Evolutionary conservation across 1,140 invertebrate species (phyloP), one percentile per base, ranked within the genome.

Genomic region (Agraylea sexmaculata): DNA sequence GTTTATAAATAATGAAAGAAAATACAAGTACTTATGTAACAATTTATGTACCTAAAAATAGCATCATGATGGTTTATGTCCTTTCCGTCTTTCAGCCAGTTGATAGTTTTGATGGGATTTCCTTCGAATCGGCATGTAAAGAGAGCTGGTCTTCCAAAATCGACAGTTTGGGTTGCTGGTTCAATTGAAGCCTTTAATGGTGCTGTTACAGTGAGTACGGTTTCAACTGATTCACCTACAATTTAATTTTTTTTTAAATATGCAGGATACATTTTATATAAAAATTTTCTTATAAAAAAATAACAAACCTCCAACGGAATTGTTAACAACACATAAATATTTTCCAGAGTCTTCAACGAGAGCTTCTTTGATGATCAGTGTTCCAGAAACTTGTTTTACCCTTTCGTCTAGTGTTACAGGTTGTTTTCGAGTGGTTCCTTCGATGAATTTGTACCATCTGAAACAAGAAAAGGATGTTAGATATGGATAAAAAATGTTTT

Each of bases 361-460:
- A 16, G 87, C 87, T 56, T 91, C 85, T 42, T 82, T 77, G 41
- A 95, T 91, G 47, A 92, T 87, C 41, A 95, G 65, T 40, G 90
- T 94, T 40, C 91, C 90, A 46, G 88, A 89, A n/a, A 89, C 83
- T 68, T 92, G 88, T 53, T 87, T 86, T 2, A 92, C 80, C 48
- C 87, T 75, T 31, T 92, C 87, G 56, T 87, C 81, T 33, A 91
- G 62, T 25, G 76, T 72, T 3, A 92, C 86, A 13, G 83, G 80
- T 58, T 87, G 82, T 55, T 88, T 87, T 20, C 83, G 73, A 3
- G 75, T 75, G 0, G 82, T 82, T 17, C 83, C 84, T 46, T 90
- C 87, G 45, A 87, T 80, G 59, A 90, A 90, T 57, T 92, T 92
- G 67, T 87, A 91, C 87, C 87, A 91, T 73, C 87, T 92, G 77